Conservation (phyloP, 2,888 invertebrate species). For the Masnerella sp. region DNA sequence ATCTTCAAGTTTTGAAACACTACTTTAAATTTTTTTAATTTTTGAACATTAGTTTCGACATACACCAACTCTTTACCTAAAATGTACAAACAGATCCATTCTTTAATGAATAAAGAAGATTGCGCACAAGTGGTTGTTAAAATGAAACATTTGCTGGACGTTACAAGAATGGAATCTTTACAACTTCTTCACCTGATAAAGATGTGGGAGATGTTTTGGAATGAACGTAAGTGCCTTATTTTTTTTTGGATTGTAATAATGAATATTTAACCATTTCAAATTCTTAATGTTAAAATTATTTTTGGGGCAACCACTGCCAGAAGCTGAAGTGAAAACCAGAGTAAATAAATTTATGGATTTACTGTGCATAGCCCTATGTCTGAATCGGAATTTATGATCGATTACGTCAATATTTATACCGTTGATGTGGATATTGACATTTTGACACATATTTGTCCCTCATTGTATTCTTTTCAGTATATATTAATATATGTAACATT, state of each 20-base stretch:
- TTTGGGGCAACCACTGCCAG: constrained; percentile 64
- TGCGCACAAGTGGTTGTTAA: constrained; percentile 75
- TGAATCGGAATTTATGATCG: constrained; percentile 82
- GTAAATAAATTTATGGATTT: constrained; percentile 77
- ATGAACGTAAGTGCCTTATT: constrained; percentile 70
- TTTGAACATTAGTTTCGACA: constrained; percentile 84
- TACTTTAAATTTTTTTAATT: constrained; percentile 20
- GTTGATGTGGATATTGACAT: constrained; percentile 84
- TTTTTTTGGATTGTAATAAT: neutral
- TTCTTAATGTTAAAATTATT: constrained; percentile 34
- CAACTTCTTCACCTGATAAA: constrained; percentile 77
- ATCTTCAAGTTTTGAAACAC: constrained; percentile 1
- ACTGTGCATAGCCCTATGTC: constrained; percentile 79
- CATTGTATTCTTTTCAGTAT: constrained; percentile 84
- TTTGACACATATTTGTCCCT: constrained; percentile 81
- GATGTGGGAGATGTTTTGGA: constrained; percentile 72
- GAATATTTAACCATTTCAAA: neutral
- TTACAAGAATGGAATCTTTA: constrained; percentile 78
- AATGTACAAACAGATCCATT: constrained; percentile 82
- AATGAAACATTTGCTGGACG: constrained; percentile 78
- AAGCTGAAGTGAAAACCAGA: constrained; percentile 66
- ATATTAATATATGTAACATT: too few species aligned
- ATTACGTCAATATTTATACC: constrained; percentile 84
- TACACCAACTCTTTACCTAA: constrained; percentile 87
- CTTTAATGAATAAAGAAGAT: constrained; percentile 75